Evolutionary conservation across 2,888 invertebrate genomes (phyloP).

Genomic region (Leptinotarsa juncta): DNA sequence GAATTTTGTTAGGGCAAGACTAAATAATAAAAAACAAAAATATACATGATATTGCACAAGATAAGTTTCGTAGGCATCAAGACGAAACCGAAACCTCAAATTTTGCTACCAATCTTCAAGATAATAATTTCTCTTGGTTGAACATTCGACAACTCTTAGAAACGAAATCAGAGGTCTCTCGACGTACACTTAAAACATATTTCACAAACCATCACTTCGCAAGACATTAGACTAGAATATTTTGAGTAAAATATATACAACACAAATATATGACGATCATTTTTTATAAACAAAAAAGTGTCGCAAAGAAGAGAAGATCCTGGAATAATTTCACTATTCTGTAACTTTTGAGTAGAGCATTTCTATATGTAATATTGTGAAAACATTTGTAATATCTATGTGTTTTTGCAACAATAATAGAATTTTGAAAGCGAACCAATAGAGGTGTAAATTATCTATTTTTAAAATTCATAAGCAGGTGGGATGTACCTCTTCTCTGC

Average conservation of each 20-base stretch:
- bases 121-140: not conserved
- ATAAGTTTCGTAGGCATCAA: slow-evolving; percentile 35
- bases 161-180: slow-evolving; percentile 14
- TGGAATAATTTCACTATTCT: not conserved
- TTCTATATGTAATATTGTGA: too few species aligned
- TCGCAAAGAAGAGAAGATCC: slow-evolving; percentile 36
- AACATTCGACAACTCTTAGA: not conserved
- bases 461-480: slow-evolving; percentile 17
- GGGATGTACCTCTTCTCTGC: slow-evolving; percentile 20
- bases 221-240: slow-evolving; percentile 53
- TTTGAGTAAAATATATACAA: slow-evolving; percentile 53
- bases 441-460: not conserved
- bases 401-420: not conserved
- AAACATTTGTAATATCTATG: not conserved
- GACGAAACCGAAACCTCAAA: too few species aligned
- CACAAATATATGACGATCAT: slow-evolving; percentile 47
- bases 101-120: not conserved
- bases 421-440: not conserved
- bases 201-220: slow-evolving; percentile 37
- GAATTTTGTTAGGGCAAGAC: slow-evolving; percentile 16
- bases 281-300: slow-evolving; percentile 40
- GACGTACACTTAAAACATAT: slow-evolving; percentile 38
- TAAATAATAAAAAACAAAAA: slow-evolving; percentile 18
- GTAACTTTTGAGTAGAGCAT: too few species aligned
- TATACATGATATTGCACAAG: slow-evolving; percentile 44